phyloP scores from a whole-genome alignment of 2,113 vertebrate species.

The Hoplias malabaricus region DNA sequence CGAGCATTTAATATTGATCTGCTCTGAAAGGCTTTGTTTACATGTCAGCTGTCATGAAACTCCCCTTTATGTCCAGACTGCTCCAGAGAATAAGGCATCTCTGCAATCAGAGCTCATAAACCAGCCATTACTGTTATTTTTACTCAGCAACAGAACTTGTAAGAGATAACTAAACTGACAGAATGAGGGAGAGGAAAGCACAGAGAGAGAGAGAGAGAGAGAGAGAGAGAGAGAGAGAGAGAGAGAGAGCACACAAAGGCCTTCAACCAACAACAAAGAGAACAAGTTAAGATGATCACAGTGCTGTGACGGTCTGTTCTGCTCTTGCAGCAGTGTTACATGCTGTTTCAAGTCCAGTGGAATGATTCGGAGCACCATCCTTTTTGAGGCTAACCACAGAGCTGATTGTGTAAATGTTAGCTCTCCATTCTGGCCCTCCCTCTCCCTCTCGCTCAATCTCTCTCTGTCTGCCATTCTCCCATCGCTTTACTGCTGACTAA shows the following conservation, averaged over 20 bases:
- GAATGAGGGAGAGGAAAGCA: background rate
- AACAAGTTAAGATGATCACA: background rate
- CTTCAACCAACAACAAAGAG: too few relatives aligned
- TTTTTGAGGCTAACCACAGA: background rate
- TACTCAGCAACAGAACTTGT: background rate
- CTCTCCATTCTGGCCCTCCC: background rate
- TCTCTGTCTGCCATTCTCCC: conserved; percentile 21
- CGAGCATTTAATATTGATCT: too few relatives aligned
- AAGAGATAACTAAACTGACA: conserved; percentile 9
- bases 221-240: too few relatives aligned
- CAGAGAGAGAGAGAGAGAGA: background rate
- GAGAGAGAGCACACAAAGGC: too few relatives aligned
- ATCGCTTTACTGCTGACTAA: conserved; percentile 35
- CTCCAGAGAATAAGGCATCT: too few relatives aligned
- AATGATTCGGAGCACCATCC: background rate
- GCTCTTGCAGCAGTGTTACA: background rate
- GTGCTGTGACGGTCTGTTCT: background rate
- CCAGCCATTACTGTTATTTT: background rate
- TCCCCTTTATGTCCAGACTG: too few relatives aligned
- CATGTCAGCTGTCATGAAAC: too few relatives aligned
- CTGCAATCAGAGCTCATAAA: too few relatives aligned
- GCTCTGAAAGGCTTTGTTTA: too few relatives aligned
- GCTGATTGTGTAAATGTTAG: background rate
- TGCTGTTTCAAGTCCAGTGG: background rate
- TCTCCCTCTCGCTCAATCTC: background rate